A percentile compares a stretch with the other conserved stretches of the same genome.
These are phyloP conservation scores for Semicossyphus pulcher DNA, from an alignment of 2,113 vertebrate species.

Conservation along the genomic window DNA sequence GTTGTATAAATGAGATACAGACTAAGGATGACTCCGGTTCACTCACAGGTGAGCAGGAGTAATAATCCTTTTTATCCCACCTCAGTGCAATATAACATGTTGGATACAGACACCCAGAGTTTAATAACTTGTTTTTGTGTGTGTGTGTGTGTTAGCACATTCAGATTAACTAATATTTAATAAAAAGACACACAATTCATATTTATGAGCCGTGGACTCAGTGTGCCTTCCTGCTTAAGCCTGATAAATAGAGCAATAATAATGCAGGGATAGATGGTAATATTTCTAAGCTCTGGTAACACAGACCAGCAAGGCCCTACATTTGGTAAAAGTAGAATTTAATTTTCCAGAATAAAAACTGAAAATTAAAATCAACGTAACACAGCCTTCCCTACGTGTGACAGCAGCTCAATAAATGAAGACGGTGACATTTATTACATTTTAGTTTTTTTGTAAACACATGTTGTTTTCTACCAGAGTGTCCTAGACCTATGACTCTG, in stretches of 20 bases:
- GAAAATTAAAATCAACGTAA: not conserved
- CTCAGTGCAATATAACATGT: not conserved
- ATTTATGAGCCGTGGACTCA: not conserved
- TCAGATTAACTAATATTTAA: not conserved
- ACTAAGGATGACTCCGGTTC: not conserved
- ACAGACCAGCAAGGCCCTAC: not conserved
- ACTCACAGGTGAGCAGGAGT: not conserved
- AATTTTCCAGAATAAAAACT: not conserved
- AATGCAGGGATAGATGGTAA: not conserved
- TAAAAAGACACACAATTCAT: not conserved
- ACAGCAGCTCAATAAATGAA: too few species aligned
- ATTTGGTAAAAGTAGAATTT: not conserved
- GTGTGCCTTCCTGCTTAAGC: not conserved
- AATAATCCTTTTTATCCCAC: not conserved
- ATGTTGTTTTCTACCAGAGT: too few species aligned
- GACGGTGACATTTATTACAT: too few species aligned
- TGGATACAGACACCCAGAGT: not conserved
- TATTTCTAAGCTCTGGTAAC: not conserved
- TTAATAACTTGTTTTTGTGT: not conserved
- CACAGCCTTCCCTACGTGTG: too few species aligned
- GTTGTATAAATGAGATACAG: conserved; percentile 16
- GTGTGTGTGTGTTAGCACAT: not conserved
- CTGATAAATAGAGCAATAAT: not conserved
- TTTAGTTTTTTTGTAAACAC: too few species aligned
- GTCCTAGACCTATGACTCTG: not conserved